Evolutionary conservation across 2,113 vertebrate species (phyloP).

Genomic region (Oncorhynchus nerka): DNA sequence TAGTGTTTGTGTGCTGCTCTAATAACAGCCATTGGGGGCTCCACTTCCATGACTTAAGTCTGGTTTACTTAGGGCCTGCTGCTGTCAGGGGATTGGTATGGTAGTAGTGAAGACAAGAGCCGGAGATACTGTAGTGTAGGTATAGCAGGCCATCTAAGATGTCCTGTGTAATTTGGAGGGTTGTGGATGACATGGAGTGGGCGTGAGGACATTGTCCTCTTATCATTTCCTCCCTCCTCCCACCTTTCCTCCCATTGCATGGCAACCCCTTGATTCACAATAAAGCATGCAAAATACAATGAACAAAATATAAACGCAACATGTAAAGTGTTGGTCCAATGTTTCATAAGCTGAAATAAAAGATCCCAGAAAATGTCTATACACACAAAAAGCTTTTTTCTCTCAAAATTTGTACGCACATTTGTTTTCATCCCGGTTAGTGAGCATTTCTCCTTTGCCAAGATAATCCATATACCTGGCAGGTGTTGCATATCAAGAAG

Average conservation of each 20-base stretch:
- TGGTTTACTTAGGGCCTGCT: not conserved
- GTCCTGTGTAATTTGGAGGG: not conserved
- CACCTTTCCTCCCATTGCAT: not conserved
- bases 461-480: too few relatives aligned
- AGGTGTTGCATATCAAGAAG: too few relatives aligned
- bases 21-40: slow-evolving; percentile 5
- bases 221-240: not conserved
- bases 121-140: not conserved
- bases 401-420: too few relatives aligned
- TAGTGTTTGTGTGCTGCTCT: not conserved
- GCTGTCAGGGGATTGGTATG: not conserved
- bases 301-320: too few relatives aligned
- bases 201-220: not conserved
- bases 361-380: too few relatives aligned
- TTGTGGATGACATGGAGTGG: not conserved
- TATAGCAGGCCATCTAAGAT: not conserved
- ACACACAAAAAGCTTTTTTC: too few relatives aligned
- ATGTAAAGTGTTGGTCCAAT: too few relatives aligned
- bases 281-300: not conserved
- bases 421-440: too few relatives aligned
- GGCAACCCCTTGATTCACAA: not conserved
- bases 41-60: not conserved
- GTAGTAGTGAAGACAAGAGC: not conserved
- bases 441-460: too few relatives aligned
- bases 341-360: too few relatives aligned